A percentile compares a stretch with the other conserved stretches of the same genome.
These are phyloP conservation scores for Conopomorpha cramerella DNA, from an alignment of 1,140 invertebrate genomes.

Conservation along the genomic window DNA sequence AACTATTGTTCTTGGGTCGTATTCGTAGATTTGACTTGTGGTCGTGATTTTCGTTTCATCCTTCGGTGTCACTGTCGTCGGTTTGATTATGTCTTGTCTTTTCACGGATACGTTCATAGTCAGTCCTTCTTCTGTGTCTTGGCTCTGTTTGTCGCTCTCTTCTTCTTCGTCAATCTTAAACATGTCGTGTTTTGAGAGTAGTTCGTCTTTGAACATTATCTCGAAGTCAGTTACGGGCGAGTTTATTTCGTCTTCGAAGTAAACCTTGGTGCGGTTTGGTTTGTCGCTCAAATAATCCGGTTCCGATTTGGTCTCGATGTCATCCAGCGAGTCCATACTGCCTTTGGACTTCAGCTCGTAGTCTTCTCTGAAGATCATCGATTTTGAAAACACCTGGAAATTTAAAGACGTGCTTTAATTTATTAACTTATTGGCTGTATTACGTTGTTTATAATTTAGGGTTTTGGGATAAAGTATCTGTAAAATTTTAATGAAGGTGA, in stretches of 20 bases:
- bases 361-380: slow-evolving; percentile 55
- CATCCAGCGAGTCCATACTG: slow-evolving; percentile 29
- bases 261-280: slow-evolving; percentile 48
- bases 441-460: too few species aligned
- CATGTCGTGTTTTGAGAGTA: slow-evolving; percentile 35
- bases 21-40: slow-evolving; percentile 31
- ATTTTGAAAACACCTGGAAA: slow-evolving; percentile 54
- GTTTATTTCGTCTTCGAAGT: slow-evolving; percentile 48
- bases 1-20: slow-evolving; percentile 32
- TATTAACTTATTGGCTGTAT: too few species aligned
- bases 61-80: slow-evolving; percentile 43
- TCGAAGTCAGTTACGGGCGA: slow-evolving; percentile 56
- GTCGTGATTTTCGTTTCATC: slow-evolving; percentile 40
- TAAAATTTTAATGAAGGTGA: too few species aligned
- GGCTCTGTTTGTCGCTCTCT: slow-evolving; percentile 32
- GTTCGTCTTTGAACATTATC: slow-evolving; percentile 60
- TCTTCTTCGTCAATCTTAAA: slow-evolving; percentile 59
- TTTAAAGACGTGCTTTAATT: slow-evolving; percentile 9
- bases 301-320: slow-evolving; percentile 45
- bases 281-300: slow-evolving; percentile 37
- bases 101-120: slow-evolving; percentile 39
- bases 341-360: slow-evolving; percentile 42
- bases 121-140: slow-evolving; percentile 43
- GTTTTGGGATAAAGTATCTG: too few species aligned
- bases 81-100: slow-evolving; percentile 45